Base-by-base conservation (phyloP, 2,113 vertebrate genomes). In the Nerophis lumbriciformis region DNA sequence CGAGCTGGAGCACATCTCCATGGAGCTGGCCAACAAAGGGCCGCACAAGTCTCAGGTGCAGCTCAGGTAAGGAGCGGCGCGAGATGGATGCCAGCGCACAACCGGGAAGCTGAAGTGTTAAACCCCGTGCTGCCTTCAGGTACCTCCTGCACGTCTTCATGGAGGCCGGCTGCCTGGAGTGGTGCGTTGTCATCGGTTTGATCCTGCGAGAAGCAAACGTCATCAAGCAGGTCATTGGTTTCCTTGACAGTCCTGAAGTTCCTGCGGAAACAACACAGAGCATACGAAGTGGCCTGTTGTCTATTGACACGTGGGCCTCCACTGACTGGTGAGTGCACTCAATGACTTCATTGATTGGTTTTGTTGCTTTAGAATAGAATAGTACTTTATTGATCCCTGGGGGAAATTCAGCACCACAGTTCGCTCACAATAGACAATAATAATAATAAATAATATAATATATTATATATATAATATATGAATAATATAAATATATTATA, bases 141-240 rank as follows among this genome's bases (percentile, higher is more conserved):
- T 98, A 98, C 78, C 91, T 99, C 78, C 90, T 98, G 28, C 95
- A 99, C 71, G 90, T 98, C 69, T 98, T 98, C 88, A 93, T 93
- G 93, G 96, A 99, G 88, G 96, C 96, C 1, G 94, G 94, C 68
- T 98, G 96, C 84, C 86, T 98, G 82, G 96, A 98, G 75, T 99
- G 96, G 96, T 98, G 97, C 35, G 75, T 94, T 21, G 86, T 98
- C 61, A 94, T 97, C 70, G 94, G 94, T 55, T 84, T 98, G 80
- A 96, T 99, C 85, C 90, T 99, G 57, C 90, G 94, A 73, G 96
- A 98, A 52, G 83, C 93, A 47, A 88, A 88, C 48, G 68, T 97
- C 53, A 95, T 99, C 78, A 94, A 80, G 81, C 95, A 97, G 81
- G 93, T 97, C 66, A 89, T 98, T 68, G 88, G 86, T 52, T 84